Evolutionary conservation across 35 echinoderm and acorn worm genomes (phyloP), one percentile per base, ranked within the genome.

Genomic region (Diadema setosum): DNA sequence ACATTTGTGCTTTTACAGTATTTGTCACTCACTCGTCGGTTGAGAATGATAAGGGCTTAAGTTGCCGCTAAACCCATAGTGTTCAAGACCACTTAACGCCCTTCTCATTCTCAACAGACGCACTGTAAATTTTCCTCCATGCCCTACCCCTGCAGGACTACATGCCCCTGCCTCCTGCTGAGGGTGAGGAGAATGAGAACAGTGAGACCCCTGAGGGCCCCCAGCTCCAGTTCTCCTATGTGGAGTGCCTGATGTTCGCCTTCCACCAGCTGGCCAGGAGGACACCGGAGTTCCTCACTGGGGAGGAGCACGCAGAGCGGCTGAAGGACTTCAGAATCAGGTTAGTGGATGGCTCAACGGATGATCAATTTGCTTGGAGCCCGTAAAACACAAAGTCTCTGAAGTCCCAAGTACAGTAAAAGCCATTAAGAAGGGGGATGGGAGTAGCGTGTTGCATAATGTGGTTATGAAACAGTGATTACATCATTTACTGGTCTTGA

Each of bases 241-340:
- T 99, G 21, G 96, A 99, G 39, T 99, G 96, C 83, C 83, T 99
- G 14, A 99, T 99, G 96, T 91, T 83, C 45, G 74, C 96, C 89
- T 93, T 99, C 86, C 93, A 99, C 70, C 93, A 93, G 46, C 44
- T 99, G 45, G 96, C 76, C 23, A 91, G 80, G 29, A 99, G 90
- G 61, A 82, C 56, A 36, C 86, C 96, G 25, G 96, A 94, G 20
- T 99, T 94, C 64, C 49, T 99, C 18, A 90, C 89, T 14, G 86
- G 70, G 35, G 96, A 99, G 27, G 96, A 92, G 5, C 88, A 90
- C 58, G 82, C 75, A 35, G 96, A 99, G 12, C 89, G 90, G 49
- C 81, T 99, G 29, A 99, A 99, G 83, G 96, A 99, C 61, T 99
- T 99, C 83, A 94, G 92, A 84, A 41, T 94, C 48, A 94, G 96